Evolutionary conservation across 2,888 invertebrate species (phyloP), one percentile per base, ranked within the genome.

Genomic region (Allygus modestus): DNA sequence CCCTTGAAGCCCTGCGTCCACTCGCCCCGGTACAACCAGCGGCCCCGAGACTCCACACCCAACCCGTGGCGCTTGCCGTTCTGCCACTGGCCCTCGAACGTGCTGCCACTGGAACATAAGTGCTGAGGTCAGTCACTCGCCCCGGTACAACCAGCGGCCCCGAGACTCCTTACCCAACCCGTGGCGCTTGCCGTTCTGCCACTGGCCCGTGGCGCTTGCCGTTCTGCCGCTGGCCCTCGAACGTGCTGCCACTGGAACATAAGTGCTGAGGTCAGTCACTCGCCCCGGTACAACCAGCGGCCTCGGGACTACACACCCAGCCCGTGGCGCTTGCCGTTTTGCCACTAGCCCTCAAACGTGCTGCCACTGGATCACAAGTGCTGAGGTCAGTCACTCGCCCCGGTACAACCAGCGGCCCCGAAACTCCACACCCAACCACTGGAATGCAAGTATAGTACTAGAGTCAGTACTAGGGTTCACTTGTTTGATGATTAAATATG

Each of bases 1-100:
- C 99, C 99, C 91, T 99, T 99, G 93, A 97, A 98, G 69, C 99
- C 99, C 91, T 98, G 97, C 85, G 98, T 98, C 98, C 99, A 99
- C 92, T 99, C 99, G 86, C 99, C 99, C 87, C 98, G 94, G 92
- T 99, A 99, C 88, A 98, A 93, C 97, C 99, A 99, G 84, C 98
- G 94, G 71, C 99, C 99, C 87, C 99, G 94, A 86, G 97, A 96
- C 92, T 99, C 99, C 90, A 99, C 97, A 86, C 99, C 99, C 89
- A 99, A 92, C 12, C 99, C 99, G 91, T 99, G 99, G 82, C 99
- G 94, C 91, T 99, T 98, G 87, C 99, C 99, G 91, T 99, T 99
- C 92, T 98, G 99, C 99, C 99, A 99, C 92, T 99, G 98, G 86
- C 99, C 99, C 91, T 98, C 98, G 92, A 96, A 99, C 88, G 97